A percentile compares a stretch with the other conserved stretches of the same genome.
These are phyloP conservation scores for Hydriomena furcata DNA, from an alignment of 2,888 invertebrate species.

Conservation along the genomic window DNA sequence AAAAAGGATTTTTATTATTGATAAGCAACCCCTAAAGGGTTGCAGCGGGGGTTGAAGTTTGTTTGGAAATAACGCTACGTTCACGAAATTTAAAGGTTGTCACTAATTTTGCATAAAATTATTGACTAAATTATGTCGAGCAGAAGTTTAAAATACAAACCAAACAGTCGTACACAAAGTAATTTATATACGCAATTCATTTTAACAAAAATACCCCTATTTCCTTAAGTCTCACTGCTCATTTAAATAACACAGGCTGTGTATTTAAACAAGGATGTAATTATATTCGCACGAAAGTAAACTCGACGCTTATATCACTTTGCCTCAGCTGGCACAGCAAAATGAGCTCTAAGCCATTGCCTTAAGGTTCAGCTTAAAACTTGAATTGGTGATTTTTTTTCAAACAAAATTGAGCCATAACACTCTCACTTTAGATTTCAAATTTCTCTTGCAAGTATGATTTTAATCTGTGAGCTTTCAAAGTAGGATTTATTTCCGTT, in stretches of 20 bases:
- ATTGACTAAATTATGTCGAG: too few species aligned
- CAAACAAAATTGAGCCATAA: neutral
- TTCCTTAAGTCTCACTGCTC: constrained; percentile 2
- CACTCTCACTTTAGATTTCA: neutral
- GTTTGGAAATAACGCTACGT: too few species aligned
- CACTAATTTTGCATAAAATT: too few species aligned
- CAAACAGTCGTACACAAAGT: too few species aligned
- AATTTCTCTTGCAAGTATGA: neutral
- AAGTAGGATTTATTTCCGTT: too few species aligned
- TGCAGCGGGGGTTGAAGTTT: too few species aligned
- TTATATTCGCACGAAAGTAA: constrained; percentile 36
- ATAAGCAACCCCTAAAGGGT: too few species aligned
- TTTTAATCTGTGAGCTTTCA: too few species aligned
- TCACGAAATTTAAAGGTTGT: too few species aligned
- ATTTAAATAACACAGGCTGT: constrained; percentile 42
- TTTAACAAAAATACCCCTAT: constrained; percentile 3
- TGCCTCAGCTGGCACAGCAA: neutral
- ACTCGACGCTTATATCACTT: neutral
- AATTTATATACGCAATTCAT: too few species aligned
- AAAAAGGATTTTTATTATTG: too few species aligned
- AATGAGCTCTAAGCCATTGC: neutral
- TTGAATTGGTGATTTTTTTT: neutral
- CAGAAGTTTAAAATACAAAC: too few species aligned
- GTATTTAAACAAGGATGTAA: constrained; percentile 38
- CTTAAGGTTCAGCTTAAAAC: neutral